These are phyloP conservation scores for Characodon lateralis DNA, from an alignment of 2,797 vertebrate genomes.

Conservation along the genomic window DNA sequence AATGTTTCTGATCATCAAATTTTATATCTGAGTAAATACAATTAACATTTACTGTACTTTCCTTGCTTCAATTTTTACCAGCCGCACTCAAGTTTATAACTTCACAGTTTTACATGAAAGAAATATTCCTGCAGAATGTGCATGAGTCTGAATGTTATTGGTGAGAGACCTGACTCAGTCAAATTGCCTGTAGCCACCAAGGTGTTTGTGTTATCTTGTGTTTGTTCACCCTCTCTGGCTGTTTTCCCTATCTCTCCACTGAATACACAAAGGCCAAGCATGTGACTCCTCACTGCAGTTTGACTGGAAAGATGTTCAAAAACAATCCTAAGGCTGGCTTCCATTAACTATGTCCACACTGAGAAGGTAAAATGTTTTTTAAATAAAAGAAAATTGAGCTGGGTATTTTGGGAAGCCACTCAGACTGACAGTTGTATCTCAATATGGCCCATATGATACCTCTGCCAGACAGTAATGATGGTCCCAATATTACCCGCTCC, in stretches of 20 bases:
- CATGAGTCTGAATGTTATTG: neutral
- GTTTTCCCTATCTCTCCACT: constrained; percentile 48
- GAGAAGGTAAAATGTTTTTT: constrained; percentile 22
- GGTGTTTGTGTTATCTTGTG: constrained; percentile 39
- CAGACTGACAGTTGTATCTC: constrained; percentile 16
- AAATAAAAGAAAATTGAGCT: constrained; percentile 3
- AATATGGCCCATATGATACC: constrained; percentile 28
- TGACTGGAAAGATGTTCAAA: constrained; percentile 25
- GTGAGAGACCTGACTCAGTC: neutral
- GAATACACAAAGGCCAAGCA: constrained; percentile 45
- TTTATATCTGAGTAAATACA: neutral
- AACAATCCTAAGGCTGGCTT: constrained; percentile 43
- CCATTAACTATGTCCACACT: constrained; percentile 25
- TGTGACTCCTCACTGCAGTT: constrained; percentile 37
- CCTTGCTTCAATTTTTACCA: no score
- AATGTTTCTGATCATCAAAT: neutral
- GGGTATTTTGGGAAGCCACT: constrained; percentile 18
- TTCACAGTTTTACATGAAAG: neutral
- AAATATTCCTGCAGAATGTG: neutral
- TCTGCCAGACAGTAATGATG: constrained; percentile 48
- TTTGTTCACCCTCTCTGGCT: constrained; percentile 54
- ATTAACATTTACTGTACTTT: no score
- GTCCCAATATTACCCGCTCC: constrained; percentile 43
- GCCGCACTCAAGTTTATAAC: no score
- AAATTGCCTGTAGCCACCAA: constrained; percentile 26